These are phyloP conservation scores for Apodemus agrarius DNA, from an alignment of 2,797 vertebrate genomes.

Conservation along the genomic window DNA sequence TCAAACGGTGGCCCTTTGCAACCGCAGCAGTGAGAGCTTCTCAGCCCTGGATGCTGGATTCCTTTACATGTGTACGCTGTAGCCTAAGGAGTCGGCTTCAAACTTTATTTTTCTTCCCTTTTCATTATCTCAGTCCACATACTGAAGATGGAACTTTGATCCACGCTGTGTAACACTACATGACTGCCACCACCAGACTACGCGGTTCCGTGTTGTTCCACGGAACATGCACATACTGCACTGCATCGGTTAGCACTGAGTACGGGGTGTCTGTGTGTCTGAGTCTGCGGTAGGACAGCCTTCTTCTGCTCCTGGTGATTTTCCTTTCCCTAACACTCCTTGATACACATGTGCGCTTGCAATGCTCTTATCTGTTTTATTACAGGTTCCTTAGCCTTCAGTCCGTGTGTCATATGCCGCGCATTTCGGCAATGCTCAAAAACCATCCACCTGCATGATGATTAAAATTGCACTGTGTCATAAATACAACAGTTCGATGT, in stretches of 20 bases:
- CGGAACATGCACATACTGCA: no score
- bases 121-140: neutral
- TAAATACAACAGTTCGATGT: neutral
- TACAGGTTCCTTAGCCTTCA: neutral
- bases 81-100: neutral
- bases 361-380: neutral
- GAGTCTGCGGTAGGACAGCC: neutral
- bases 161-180: neutral
- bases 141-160: neutral
- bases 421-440: neutral
- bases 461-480: constrained; percentile 4
- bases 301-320: neutral
- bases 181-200: neutral
- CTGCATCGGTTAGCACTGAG: neutral
- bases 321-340: neutral
- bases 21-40: neutral
- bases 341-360: neutral
- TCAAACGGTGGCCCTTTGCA: neutral
- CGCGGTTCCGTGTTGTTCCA: neutral
- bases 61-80: neutral
- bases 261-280: neutral
- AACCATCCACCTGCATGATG: neutral
- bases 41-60: neutral
- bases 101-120: neutral
- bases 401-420: neutral